These are phyloP conservation scores for Lanius collurio DNA, from an alignment of 2,113 vertebrate genomes.

Conservation along the genomic window DNA sequence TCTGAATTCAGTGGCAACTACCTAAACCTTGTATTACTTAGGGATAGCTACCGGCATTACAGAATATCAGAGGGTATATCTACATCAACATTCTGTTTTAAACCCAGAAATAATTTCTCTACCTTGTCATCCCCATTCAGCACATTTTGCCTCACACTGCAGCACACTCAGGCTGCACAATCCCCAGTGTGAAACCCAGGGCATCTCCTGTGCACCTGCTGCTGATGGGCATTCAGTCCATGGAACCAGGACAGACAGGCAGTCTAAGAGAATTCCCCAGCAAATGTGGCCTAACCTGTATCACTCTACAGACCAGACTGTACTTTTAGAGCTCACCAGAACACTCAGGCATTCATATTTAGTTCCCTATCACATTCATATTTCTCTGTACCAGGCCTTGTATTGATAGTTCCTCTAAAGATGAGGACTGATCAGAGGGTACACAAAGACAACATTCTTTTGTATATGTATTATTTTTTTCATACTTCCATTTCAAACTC, in stretches of 20 bases:
- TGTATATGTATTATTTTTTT: neutral
- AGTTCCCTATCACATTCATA: neutral
- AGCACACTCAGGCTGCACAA: neutral
- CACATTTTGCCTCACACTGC: neutral
- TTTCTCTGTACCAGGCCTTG: neutral
- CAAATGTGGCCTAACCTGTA: neutral
- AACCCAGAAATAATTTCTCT: neutral
- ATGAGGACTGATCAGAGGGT: neutral
- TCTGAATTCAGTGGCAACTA: neutral
- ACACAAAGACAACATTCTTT: neutral
- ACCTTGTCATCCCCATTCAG: neutral
- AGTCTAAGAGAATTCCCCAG: fast-evolving
- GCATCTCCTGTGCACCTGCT: neutral
- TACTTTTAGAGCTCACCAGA: neutral
- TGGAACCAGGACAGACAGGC: neutral
- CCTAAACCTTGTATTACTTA: neutral
- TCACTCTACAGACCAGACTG: neutral
- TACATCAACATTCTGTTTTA: neutral
- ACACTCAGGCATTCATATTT: neutral
- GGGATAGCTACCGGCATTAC: neutral
- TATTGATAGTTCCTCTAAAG: neutral
- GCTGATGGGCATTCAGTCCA: neutral
- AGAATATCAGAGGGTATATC: neutral
- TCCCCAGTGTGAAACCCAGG: neutral
- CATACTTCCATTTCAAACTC: neutral